phyloP scores from a whole-genome alignment of 2,888 invertebrate genomes.

The Agrilus cyanescens region DNA sequence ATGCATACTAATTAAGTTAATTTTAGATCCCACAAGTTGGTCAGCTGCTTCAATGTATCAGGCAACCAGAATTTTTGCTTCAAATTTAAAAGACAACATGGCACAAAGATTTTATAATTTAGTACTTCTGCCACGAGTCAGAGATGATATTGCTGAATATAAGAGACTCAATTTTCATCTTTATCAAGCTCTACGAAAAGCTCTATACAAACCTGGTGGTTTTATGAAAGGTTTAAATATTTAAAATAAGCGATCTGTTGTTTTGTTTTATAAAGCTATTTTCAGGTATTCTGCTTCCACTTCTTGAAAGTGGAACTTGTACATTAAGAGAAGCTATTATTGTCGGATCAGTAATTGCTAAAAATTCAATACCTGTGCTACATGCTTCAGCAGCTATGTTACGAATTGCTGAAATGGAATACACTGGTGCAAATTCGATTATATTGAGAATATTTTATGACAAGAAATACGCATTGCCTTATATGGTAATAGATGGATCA shows the following conservation, averaged over 20 bases:
- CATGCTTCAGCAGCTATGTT: conserved; percentile 92
- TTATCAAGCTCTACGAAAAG: conserved; percentile 85
- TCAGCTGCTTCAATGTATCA: conserved; percentile 96
- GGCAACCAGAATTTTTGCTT: conserved; percentile 91
- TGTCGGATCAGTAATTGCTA: conserved; percentile 80
- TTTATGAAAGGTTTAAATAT: conserved; percentile 75
- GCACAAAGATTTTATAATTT: conserved; percentile 91
- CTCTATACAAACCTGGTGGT: conserved; percentile 92
- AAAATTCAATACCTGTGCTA: conserved; percentile 84
- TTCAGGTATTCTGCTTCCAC: conserved; percentile 50
- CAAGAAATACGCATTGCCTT: conserved; percentile 96
- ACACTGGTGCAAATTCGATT: conserved; percentile 90
- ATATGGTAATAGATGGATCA: conserved; percentile 85
- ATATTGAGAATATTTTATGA: conserved; percentile 89
- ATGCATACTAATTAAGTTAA: conserved; percentile 2
- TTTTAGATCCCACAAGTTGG: conserved; percentile 84
- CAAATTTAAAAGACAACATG: conserved; percentile 91
- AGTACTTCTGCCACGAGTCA: conserved; percentile 80
- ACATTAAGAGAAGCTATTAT: conserved; percentile 93
- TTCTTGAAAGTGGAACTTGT: conserved; percentile 82
- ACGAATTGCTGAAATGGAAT: conserved; percentile 96
- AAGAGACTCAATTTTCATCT: conserved; percentile 93
- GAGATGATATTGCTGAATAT: conserved; percentile 93
- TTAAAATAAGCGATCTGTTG: not conserved
- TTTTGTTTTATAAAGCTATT: not conserved